phyloP scores from a whole-genome alignment of 1,140 invertebrate genomes.

The Drosophila malerkotliana region DNA sequence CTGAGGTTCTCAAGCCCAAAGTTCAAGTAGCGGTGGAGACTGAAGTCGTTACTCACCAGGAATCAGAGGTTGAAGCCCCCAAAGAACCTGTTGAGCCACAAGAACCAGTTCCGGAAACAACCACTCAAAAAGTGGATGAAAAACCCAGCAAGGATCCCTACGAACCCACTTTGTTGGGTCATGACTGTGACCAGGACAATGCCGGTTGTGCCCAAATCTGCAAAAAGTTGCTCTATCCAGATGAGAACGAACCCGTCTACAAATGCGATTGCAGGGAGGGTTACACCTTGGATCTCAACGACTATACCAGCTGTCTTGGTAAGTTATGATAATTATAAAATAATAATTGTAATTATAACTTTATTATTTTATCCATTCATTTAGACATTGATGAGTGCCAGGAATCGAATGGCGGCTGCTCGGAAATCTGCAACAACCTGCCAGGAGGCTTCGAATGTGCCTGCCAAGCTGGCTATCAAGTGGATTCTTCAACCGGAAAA shows the following conservation, averaged over 20 bases:
- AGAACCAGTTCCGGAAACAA: not conserved
- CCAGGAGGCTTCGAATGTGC: slow-evolving; percentile 89
- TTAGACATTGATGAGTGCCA: slow-evolving; percentile 92
- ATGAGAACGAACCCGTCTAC: slow-evolving; percentile 70
- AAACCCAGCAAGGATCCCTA: slow-evolving; percentile 64
- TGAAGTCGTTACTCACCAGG: not conserved
- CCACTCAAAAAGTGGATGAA: slow-evolving; percentile 37
- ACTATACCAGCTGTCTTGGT: slow-evolving; percentile 75
- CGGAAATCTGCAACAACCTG: slow-evolving; percentile 88
- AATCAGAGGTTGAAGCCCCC: not conserved
- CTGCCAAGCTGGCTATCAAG: slow-evolving; percentile 86
- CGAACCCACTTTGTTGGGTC: slow-evolving; percentile 62
- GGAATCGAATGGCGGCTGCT: slow-evolving; percentile 87
- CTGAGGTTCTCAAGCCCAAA: not conserved
- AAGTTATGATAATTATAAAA: not conserved
- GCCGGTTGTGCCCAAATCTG: slow-evolving; percentile 83
- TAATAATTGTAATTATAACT: not conserved
- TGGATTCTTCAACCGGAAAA: slow-evolving; percentile 43
- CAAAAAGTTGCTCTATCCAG: slow-evolving; percentile 65
- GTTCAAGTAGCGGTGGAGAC: not conserved
- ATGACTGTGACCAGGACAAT: slow-evolving; percentile 65
- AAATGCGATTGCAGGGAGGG: slow-evolving; percentile 74
- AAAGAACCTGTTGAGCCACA: not conserved
- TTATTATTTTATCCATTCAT: too few species aligned
- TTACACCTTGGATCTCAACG: slow-evolving; percentile 68